A percentile compares a stretch with the other conserved stretches of the same genome.
Evolutionary conservation across 2,888 invertebrate species (phyloP).

Genomic region (Arge pagana): DNA sequence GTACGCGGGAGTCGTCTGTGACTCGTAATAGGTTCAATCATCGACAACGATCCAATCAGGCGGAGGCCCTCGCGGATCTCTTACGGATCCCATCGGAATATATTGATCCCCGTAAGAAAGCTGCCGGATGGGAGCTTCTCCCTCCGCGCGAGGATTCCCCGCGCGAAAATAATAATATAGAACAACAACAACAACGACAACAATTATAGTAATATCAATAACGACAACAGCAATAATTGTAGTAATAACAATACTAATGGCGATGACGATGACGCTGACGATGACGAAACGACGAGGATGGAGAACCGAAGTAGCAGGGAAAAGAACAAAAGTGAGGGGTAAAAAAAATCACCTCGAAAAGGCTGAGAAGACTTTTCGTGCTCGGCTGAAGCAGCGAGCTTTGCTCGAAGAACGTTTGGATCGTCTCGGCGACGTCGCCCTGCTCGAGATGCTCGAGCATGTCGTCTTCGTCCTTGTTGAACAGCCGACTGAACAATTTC

Average conservation of each 20-base stretch:
- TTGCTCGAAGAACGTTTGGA: conserved; percentile 75
- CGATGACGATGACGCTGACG: too few relatives aligned
- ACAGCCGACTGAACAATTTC: conserved; percentile 84
- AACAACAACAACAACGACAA: too few relatives aligned
- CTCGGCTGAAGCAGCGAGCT: conserved; percentile 66
- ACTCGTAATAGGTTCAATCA: conserved; percentile 3
- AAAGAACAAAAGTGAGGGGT: neutral
- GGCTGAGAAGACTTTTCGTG: conserved; percentile 70
- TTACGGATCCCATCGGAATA: too few relatives aligned
- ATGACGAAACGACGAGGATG: too few relatives aligned
- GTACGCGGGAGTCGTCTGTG: neutral
- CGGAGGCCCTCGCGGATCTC: too few relatives aligned
- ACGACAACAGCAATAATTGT: too few relatives aligned
- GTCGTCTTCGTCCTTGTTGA: conserved; percentile 72
- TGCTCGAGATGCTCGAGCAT: conserved; percentile 88
- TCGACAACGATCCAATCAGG: conserved; percentile 7
- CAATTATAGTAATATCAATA: too few relatives aligned
- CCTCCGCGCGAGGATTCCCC: too few relatives aligned
- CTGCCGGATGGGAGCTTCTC: too few relatives aligned
- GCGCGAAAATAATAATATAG: too few relatives aligned
- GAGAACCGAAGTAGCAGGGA: neutral
- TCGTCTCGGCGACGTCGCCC: conserved; percentile 89
- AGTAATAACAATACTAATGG: too few relatives aligned
- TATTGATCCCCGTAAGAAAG: too few relatives aligned
- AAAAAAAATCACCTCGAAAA: conserved; percentile 64